These are phyloP conservation scores for Pitangus sulphuratus DNA, from an alignment of 2,797 vertebrate genomes.

Conservation along the genomic window DNA sequence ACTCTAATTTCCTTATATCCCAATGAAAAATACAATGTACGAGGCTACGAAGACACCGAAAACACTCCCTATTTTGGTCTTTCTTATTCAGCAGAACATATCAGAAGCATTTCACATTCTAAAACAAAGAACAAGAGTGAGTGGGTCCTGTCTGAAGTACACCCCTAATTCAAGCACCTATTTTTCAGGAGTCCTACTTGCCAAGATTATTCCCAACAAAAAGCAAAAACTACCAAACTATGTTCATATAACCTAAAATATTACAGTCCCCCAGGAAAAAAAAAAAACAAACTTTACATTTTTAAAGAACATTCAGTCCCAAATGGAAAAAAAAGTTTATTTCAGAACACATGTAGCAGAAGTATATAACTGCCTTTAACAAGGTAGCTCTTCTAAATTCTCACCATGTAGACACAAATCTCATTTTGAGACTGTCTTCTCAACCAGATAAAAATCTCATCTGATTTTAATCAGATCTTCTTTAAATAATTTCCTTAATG, in stretches of 20 bases:
- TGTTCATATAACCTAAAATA: background rate
- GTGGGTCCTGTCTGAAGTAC: background rate
- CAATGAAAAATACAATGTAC: background rate
- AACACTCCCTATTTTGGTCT: background rate
- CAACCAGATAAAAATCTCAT: background rate
- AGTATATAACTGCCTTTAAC: background rate
- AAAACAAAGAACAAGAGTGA: background rate
- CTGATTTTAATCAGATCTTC: background rate
- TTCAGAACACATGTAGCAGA: background rate
- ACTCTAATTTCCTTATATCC: background rate
- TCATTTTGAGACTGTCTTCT: background rate
- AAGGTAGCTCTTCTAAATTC: background rate
- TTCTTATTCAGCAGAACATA: background rate
- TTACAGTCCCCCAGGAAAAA: background rate
- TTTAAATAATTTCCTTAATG: background rate
- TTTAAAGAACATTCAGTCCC: background rate
- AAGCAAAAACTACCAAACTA: background rate
- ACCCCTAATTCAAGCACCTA: background rate
- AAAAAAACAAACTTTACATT: background rate
- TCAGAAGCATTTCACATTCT: background rate
- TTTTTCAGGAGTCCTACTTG: background rate
- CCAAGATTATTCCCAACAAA: background rate
- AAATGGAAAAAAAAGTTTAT: background rate
- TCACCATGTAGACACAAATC: background rate
- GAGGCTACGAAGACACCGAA: background rate